These are phyloP conservation scores for Noctua fimbriata DNA, from an alignment of 2,888 invertebrate genomes.

Conservation along the genomic window DNA sequence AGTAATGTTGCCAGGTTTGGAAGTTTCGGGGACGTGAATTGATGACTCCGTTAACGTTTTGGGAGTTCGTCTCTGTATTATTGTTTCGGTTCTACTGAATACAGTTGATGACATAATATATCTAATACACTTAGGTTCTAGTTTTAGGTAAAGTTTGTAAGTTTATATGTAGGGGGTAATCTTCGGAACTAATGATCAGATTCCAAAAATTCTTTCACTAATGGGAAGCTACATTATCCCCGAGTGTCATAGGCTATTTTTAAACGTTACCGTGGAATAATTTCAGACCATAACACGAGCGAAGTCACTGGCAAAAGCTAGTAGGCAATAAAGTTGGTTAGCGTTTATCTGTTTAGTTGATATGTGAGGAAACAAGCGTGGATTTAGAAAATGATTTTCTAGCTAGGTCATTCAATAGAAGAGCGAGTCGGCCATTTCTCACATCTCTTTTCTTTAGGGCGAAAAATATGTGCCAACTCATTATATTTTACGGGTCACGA, in stretches of 20 bases:
- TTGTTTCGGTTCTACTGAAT: conserved; percentile 8
- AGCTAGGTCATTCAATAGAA: not conserved
- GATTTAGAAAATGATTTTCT: not conserved
- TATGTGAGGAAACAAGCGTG: not conserved
- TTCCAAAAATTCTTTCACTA: not conserved
- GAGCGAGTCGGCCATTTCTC: conserved; percentile 9
- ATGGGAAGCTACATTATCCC: not conserved
- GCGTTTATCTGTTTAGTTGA: not conserved
- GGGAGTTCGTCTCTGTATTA: conserved; percentile 5
- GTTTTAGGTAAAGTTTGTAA: not conserved
- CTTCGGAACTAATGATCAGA: not conserved
- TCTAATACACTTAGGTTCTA: not conserved
- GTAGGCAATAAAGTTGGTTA: not conserved
- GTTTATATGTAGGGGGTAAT: not conserved
- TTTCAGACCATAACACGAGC: not conserved
- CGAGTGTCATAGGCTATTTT: not conserved
- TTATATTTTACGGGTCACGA: conserved; percentile 48
- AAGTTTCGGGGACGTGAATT: conserved; percentile 31
- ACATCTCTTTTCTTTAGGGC: not conserved
- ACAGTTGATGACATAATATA: conserved; percentile 11
- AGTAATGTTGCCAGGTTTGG: conserved; percentile 11
- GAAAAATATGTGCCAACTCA: conserved; percentile 35
- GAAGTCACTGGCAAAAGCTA: not conserved
- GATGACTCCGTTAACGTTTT: conserved; percentile 37
- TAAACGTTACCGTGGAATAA: not conserved